Conservation (phyloP, 2,888 invertebrate species). For the Liodrosophila aerea region DNA sequence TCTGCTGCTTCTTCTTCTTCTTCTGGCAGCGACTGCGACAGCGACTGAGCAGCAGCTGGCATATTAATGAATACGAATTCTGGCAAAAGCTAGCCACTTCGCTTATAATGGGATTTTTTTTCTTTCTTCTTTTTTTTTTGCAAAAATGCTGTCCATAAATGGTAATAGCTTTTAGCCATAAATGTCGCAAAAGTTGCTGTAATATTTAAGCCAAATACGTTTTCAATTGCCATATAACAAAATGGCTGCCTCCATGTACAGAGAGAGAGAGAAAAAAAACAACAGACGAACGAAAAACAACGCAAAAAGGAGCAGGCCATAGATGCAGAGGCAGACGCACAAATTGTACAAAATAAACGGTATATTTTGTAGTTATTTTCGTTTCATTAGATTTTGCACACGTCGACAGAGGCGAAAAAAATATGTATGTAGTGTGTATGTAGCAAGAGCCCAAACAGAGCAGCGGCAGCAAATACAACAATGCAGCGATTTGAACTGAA, state of each 20-base stretch:
- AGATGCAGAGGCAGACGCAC: conserved; percentile 33
- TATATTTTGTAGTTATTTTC: conserved; percentile 25
- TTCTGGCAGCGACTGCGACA: conserved; percentile 14
- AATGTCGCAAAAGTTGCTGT: conserved; percentile 41
- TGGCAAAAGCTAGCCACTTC: conserved; percentile 36
- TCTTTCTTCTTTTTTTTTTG: conserved; percentile 32
- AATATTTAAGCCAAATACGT: conserved; percentile 55
- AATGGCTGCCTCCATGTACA: conserved; percentile 47
- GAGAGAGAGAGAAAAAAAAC: conserved; percentile 17
- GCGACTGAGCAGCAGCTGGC: conserved; percentile 21
- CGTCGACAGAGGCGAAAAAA: conserved; percentile 42
- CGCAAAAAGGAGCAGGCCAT: too few relatives aligned
- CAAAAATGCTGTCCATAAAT: conserved; percentile 46
- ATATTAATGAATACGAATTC: conserved; percentile 65
- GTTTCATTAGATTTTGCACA: conserved; percentile 50
- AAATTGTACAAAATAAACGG: conserved; percentile 26
- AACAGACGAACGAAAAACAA: conserved; percentile 16
- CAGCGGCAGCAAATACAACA: conserved; percentile 24
- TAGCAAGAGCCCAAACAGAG: conserved; percentile 12
- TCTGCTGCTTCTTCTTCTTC: conserved; percentile 27
- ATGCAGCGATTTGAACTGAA: conserved; percentile 59
- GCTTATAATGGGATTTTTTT: conserved; percentile 56
- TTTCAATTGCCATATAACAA: conserved; percentile 40
- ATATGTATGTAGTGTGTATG: too few relatives aligned
- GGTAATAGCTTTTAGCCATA: conserved; percentile 58